phyloP scores from a whole-genome alignment of 2,113 vertebrate genomes.

The Muntiacus reevesi region DNA sequence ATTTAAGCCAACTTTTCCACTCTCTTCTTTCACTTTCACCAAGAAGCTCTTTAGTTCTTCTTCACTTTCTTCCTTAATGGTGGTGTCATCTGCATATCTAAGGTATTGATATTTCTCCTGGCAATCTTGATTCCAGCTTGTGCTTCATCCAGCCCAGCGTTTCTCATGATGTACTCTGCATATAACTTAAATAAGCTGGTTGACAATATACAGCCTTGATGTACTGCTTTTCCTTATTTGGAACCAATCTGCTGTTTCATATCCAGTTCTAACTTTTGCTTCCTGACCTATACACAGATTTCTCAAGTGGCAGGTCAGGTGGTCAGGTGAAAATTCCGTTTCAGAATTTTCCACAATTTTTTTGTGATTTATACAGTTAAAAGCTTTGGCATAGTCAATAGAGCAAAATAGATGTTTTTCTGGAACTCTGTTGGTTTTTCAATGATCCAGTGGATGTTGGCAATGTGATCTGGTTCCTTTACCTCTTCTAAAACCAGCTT shows the following conservation, averaged over 20 bases:
- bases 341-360: background rate
- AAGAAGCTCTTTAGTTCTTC: background rate
- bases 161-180: background rate
- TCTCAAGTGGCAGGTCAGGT: background rate
- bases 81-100: background rate
- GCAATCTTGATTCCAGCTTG: background rate
- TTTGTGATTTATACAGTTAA: background rate
- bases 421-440: background rate
- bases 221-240: background rate
- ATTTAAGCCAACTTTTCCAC: background rate
- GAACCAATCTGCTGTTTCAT: background rate
- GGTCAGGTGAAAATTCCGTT: background rate
- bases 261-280: background rate
- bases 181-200: background rate
- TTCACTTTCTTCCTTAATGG: background rate
- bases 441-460: fast-evolving
- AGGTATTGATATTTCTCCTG: background rate
- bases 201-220: background rate
- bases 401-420: background rate
- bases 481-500: background rate
- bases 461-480: background rate
- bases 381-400: background rate
- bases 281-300: background rate
- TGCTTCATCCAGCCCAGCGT: background rate
- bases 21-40: background rate